A percentile compares a stretch with the other conserved stretches of the same genome.
These are phyloP conservation scores for Manis crassicaudata DNA, from an alignment of 2,797 vertebrate genomes.

Conservation along the genomic window DNA sequence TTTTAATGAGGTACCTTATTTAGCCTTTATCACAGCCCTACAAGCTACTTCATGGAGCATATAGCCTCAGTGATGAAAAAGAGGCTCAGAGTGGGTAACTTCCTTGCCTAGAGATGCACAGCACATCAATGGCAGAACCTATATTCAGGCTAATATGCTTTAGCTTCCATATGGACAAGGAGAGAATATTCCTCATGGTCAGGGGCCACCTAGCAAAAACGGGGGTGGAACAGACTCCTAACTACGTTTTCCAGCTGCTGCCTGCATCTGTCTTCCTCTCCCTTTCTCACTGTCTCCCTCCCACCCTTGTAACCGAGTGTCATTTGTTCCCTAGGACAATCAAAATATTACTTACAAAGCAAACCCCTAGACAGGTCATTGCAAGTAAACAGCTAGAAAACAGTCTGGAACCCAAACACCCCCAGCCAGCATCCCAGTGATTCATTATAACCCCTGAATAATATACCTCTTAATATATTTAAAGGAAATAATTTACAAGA, in stretches of 20 bases:
- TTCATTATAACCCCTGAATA: not conserved
- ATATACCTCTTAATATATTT: not conserved
- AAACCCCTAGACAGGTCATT: not conserved
- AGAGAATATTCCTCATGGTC: fast-evolving
- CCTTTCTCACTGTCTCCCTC: fast-evolving
- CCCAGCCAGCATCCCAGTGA: fast-evolving
- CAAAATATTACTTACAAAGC: not conserved
- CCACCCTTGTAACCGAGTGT: not conserved
- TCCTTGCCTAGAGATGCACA: not conserved
- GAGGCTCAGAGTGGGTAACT: not conserved
- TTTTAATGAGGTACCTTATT: too few relatives aligned
- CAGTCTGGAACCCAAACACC: not conserved
- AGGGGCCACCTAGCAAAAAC: not conserved
- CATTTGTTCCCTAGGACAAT: not conserved
- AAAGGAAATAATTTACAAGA: not conserved
- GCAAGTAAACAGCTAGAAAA: not conserved
- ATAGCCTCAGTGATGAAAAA: not conserved
- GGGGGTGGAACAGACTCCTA: fast-evolving
- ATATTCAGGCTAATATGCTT: not conserved
- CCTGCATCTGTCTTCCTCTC: not conserved
- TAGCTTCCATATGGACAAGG: not conserved
- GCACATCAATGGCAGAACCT: fast-evolving
- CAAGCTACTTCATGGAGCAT: not conserved
- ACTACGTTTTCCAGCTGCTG: not conserved
- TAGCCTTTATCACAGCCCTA: not conserved